These are phyloP conservation scores for Hiodon alosoides DNA, from an alignment of 2,113 vertebrate genomes.

Conservation along the genomic window DNA sequence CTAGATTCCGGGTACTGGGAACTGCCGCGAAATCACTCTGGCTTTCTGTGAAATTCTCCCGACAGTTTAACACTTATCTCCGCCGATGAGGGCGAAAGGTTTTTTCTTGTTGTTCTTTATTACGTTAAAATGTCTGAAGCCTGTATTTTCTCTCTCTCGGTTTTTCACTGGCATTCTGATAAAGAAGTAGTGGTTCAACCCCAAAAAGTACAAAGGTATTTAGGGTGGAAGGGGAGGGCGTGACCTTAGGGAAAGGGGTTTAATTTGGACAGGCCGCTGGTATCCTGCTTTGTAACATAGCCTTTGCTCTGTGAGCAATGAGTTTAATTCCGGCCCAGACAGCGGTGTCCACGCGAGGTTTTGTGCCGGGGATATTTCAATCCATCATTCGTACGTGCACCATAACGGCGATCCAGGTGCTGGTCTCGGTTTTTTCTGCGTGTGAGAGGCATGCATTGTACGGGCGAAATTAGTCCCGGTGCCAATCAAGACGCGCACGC, in stretches of 20 bases:
- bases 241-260: constrained; percentile 21
- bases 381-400: constrained; percentile 36
- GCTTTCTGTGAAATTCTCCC: constrained; percentile 23
- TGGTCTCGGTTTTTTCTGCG: neutral
- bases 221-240: neutral
- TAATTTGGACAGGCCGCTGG: constrained; percentile 29
- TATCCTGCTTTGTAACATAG: constrained; percentile 25
- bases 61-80: constrained; percentile 5
- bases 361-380: constrained; percentile 47
- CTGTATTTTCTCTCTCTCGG: neutral
- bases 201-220: neutral
- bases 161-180: constrained; percentile 1
- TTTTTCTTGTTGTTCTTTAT: neutral
- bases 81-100: constrained; percentile 9
- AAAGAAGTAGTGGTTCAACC: constrained; percentile 8
- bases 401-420: neutral
- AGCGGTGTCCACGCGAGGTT: constrained; percentile 32
- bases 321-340: constrained; percentile 16
- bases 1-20: constrained; percentile 42
- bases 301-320: constrained; percentile 26
- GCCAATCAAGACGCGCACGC: too few species aligned
- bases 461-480: neutral
- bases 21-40: constrained; percentile 32
- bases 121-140: constrained; percentile 10
- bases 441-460: neutral